These are phyloP conservation scores for Bubalus kerabau DNA, from an alignment of 2,113 vertebrate species.

Conservation along the genomic window DNA sequence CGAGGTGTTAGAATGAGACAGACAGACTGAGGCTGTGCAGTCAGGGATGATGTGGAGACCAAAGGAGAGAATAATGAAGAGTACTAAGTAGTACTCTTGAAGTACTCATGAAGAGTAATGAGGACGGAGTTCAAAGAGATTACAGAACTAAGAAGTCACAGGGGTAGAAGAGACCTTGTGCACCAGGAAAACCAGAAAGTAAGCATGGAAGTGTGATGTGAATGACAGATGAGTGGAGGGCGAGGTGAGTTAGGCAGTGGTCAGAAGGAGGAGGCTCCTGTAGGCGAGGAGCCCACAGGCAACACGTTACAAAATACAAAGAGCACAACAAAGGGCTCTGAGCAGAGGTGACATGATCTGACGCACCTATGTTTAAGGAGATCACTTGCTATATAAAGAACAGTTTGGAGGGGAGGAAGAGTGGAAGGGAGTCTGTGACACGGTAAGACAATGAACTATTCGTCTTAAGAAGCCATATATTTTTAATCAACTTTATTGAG, in stretches of 20 bases:
- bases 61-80: background rate
- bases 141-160: too few species aligned
- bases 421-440: background rate
- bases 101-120: background rate
- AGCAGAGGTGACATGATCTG: background rate
- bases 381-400: background rate
- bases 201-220: background rate
- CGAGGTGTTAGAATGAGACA: background rate
- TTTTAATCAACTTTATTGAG: background rate
- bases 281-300: rapidly evolving
- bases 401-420: background rate
- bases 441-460: background rate
- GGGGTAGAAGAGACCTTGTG: background rate
- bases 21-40: background rate
- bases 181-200: background rate
- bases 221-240: too few species aligned
- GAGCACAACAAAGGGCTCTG: background rate
- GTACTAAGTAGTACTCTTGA: too few species aligned
- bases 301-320: background rate
- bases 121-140: background rate
- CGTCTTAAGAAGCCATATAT: background rate
- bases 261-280: background rate
- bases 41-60: background rate
- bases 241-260: background rate
- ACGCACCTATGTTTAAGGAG: background rate